Percentiles rank a stretch among this genome's conserved stretches.
phyloP scores from a whole-genome alignment of 2,888 invertebrate species.

The Lingula anatina region DNA sequence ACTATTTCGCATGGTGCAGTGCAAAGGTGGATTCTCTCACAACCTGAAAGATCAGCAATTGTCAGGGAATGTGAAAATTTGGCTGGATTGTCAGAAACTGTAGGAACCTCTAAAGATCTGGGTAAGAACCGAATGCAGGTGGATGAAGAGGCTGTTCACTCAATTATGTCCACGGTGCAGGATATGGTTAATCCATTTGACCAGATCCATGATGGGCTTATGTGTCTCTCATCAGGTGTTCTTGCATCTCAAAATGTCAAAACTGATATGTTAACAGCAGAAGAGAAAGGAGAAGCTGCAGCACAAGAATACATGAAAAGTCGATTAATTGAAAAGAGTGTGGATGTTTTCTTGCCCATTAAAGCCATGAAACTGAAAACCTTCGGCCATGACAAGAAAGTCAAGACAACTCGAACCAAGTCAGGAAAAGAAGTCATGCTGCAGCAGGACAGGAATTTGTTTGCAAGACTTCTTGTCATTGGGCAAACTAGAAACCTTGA shows the following conservation, averaged over 20 bases:
- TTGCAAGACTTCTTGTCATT: slow-evolving; percentile 3
- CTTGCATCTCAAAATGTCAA: not conserved
- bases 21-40: slow-evolving; percentile 7
- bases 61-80: slow-evolving; percentile 4
- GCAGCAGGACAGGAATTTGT: slow-evolving; percentile 2
- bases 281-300: not conserved
- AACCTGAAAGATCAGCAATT: slow-evolving; percentile 3
- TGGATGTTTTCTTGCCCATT: not conserved
- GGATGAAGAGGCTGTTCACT: slow-evolving; percentile 1
- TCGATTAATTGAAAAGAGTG: not conserved
- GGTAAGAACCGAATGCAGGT: not conserved
- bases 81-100: not conserved
- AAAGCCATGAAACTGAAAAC: not conserved
- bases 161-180: not conserved
- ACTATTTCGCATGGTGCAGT: slow-evolving; percentile 6
- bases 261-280: not conserved
- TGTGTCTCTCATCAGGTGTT: not conserved
- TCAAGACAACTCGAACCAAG: not conserved
- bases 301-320: not conserved
- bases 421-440: not conserved
- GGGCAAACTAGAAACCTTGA: slow-evolving; percentile 4
- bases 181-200: slow-evolving; percentile 3
- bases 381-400: not conserved
- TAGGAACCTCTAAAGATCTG: not conserved
- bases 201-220: not conserved